Evolutionary conservation across 2,888 invertebrate species (phyloP), one percentile per base, ranked within the genome.

Genomic region (Linnaemya vulpina): DNA sequence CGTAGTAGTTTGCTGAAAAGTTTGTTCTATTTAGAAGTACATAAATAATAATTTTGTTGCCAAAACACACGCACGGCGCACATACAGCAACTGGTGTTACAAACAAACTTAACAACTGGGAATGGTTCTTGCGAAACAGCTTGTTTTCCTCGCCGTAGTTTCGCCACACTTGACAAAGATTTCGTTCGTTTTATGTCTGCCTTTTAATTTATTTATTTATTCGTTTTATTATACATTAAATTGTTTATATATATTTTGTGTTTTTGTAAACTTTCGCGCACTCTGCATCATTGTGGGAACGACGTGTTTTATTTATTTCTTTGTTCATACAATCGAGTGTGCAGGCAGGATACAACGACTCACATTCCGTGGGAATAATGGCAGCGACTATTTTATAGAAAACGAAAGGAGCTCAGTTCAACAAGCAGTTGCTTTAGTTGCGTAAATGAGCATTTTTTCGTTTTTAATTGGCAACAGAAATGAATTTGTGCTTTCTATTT

Each of bases 1-100:
- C 2, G 46, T 60, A 25, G 55, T 30, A 49, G 17, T 22, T 67
- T 46, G 15, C n/a, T 25, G 13, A 13, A n/a, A 17, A 22, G 4
- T 55, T 20, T 13, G n/a, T 15, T 8, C 22, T 46, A 11, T 17
- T 17, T 51, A 43, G 30, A 35, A 20, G 73, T 46, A n/a, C 46
- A 60, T 58, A 73, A 60, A 60, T 58, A 71, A 46, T 71, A 58
- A 13, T 58, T 73, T 60, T 60, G 35, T 73, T 15, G 71, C 17
- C 43, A 58, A 73, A 30, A 58, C 40, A 9, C 22, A 30, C 46
- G 43, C 55, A 30, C 15, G 8, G 2, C 9, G 5, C 25, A 4
- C 7, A n/a, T n/a, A 58, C 30, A 30, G 58, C 58, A 58, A 58
- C 58, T n/a, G 30, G 58, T 58, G 58, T 30, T 55, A 15, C 17